Percentiles rank a stretch among this genome's conserved stretches.
Conservation (phyloP, 2,797 vertebrate species). For the Halcyon leucocephala region DNA sequence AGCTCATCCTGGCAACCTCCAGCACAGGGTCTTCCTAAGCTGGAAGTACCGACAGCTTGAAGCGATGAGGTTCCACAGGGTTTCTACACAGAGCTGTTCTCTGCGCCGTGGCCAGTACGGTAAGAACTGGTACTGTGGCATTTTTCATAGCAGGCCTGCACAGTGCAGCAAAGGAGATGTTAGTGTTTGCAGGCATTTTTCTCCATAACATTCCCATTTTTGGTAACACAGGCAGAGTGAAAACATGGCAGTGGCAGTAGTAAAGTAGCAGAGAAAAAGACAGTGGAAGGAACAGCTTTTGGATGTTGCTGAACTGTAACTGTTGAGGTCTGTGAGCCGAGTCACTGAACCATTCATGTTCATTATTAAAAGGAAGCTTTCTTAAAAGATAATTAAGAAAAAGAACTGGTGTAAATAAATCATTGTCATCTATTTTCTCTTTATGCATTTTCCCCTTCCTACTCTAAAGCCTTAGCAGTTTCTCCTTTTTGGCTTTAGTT, state of each 20-base stretch:
- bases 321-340: not conserved
- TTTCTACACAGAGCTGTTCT: not conserved
- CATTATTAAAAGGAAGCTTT: not conserved
- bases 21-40: not conserved
- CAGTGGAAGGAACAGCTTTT: not conserved
- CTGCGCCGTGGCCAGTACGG: not conserved
- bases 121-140: fast-evolving
- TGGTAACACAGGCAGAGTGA: not conserved
- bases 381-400: not conserved
- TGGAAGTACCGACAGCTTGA: not conserved
- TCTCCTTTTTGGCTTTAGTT: not conserved
- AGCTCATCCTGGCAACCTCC: not conserved
- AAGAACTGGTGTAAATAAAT: not conserved
- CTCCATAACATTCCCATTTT: not conserved
- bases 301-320: not conserved
- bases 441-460: not conserved
- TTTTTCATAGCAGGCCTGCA: not conserved
- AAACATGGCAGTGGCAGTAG: not conserved
- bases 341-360: not conserved
- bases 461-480: not conserved
- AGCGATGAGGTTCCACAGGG: not conserved
- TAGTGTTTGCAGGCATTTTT: not conserved
- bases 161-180: not conserved
- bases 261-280: not conserved
- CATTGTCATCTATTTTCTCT: not conserved